Base-by-base conservation (phyloP, 2,113 vertebrate genomes). In the Butastur rufipennis region DNA sequence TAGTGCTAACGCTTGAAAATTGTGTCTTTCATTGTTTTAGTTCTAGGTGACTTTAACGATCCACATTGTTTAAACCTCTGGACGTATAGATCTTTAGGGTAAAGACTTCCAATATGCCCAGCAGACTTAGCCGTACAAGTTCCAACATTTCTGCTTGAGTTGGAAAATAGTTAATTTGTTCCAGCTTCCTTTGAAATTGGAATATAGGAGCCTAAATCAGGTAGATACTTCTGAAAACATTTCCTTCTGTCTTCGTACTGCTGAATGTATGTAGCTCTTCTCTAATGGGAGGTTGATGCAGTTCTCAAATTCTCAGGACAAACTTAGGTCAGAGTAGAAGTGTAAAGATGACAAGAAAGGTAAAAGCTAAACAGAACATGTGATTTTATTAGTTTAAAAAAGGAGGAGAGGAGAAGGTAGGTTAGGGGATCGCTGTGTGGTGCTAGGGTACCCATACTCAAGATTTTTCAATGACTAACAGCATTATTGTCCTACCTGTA, bases 11-110 rank as follows among this genome's bases (percentile, higher is more conserved):
- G 2, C 61, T 42, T 50, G 83, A 5, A 53, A 66, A 13, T 3
- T 6, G 1, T 12, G 1, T 25, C 72, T 78, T 34, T 1, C 9
- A 21, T 9, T 1, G 2, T 20, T 32, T 15, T 43, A 7, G 17
- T 31, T n/a, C 26, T 20, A 10, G 67, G 38, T 38, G 36, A 17
- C 17, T 71, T 23, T 3, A 65, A 2, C 22, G 17, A 1, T 42
- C 50, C 6, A 0, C 6, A 19, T 3, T 31, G 29, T 56, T 67
- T 52, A 62, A 62, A 72, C 17, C 36, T 70, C n/a, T 27, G 22
- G 14, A 16, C 1, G 1, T 22, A 21, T 22, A 21, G 67, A 4
- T 19, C 63, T 45, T 43, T 10, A 42, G 21, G 31, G 23, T 48
- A 26, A 19, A 58, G 58, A 13, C 50, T 84, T 77, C 71, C 43